Evolutionary conservation across 2,888 invertebrate species (phyloP), one percentile per base, ranked within the genome.

Genomic region (Steinernema carpocapsae): DNA sequence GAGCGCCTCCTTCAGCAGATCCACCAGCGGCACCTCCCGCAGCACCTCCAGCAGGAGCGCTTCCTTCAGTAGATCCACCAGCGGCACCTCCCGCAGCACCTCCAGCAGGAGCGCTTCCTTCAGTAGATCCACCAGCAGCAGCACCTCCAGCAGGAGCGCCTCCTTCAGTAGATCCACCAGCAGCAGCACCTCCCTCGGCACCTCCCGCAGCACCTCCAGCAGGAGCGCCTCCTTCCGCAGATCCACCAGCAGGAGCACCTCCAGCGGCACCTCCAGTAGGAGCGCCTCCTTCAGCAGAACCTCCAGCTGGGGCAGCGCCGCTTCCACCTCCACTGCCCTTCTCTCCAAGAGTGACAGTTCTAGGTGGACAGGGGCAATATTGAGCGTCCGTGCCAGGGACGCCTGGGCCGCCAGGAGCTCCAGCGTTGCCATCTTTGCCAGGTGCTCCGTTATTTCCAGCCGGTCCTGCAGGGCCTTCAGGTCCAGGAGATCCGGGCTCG

Each of bases 41-140:
- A 32, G 32, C 64, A 12, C 64, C 64, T 51, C 7, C 74, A 71
- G 48, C 74, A 46, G 19, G 70, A 51, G 10, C 26, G 37, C 12
- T 42, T 45, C 19, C 64, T 52, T 42, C 74, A 26, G 64, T 32
- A 64, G 64, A 6, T 1, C 32, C 64, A 6, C 64, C 64, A 17
- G 26, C 64, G 10, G 32, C 64, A 32, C 26, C 64, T 29, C 37
- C 64, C n/a, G 70, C 74, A 71, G 52, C 74, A 71, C 71, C 70
- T 56, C 17, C 73, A 22, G 17, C 24, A 17, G 24, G 56, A 19
- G 29, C 56, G 22, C 12, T 32, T 1, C 32, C 64, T 42, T 24
- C 74, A 70, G 70, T 70, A 22, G 24, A n/a, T 17, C 37, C 64
- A 32, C 64, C 64, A 71, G 43, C 74, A 48, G 70, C 73, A 45